phyloP scores from a whole-genome alignment of 2,113 vertebrate species.

The Corvus cornix region DNA sequence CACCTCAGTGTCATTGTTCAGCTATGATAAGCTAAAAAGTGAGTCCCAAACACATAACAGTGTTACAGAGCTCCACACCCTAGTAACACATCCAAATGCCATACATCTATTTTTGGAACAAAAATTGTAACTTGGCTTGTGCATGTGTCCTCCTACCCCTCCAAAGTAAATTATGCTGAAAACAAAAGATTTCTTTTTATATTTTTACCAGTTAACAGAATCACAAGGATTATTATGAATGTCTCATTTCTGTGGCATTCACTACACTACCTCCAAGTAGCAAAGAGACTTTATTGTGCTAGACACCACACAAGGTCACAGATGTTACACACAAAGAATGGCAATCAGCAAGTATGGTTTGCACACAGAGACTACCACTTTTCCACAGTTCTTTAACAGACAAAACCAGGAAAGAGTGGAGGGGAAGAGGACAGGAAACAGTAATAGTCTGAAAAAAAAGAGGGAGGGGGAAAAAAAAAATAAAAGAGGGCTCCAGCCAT shows the following conservation, averaged over 20 bases:
- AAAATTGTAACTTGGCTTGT: background rate
- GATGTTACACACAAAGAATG: background rate
- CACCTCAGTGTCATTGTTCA: background rate
- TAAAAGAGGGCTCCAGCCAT: background rate
- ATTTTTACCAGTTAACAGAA: background rate
- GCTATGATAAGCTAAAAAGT: background rate
- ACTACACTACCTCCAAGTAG: background rate
- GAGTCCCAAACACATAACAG: background rate
- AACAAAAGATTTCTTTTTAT: background rate
- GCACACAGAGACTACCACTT: background rate
- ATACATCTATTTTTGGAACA: background rate
- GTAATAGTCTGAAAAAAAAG: background rate
- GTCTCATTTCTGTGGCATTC: background rate
- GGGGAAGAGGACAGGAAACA: background rate
- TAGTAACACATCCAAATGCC: background rate
- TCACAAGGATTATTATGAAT: background rate
- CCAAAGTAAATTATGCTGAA: background rate
- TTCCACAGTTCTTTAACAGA: background rate
- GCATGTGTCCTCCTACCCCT: background rate
- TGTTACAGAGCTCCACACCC: background rate
- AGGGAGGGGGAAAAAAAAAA: accelerated
- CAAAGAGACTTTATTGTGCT: background rate
- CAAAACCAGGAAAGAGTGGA: background rate
- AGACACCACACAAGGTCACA: background rate
- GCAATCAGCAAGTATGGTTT: background rate